A percentile compares a stretch with the other conserved stretches of the same genome.
phyloP scores from a whole-genome alignment of 2,888 invertebrate genomes.

The Sepioteuthis lessoniana region DNA sequence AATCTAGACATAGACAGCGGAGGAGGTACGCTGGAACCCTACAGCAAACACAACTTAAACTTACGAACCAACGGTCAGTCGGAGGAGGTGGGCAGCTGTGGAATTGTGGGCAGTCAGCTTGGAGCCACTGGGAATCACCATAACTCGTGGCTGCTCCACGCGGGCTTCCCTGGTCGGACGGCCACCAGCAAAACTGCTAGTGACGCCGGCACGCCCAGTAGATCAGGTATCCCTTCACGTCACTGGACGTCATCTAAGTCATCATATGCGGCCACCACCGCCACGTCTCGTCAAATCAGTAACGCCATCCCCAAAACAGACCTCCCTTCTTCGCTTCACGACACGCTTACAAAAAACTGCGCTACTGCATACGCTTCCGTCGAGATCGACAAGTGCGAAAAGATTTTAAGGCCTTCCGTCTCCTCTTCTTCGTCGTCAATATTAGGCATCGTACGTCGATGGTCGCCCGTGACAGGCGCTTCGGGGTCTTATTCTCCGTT shows the following conservation, averaged over 20 bases:
- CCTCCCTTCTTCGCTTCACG: background rate
- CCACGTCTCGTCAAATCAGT: background rate
- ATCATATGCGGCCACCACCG: background rate
- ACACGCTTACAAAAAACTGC: background rate
- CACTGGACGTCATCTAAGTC: conserved; percentile 13
- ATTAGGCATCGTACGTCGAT: background rate
- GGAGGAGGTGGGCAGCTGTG: conserved; percentile 53
- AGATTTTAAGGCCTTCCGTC: background rate
- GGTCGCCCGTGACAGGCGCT: background rate
- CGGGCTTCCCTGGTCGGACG: background rate
- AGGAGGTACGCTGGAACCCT: conserved; percentile 62
- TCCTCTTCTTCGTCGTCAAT: background rate
- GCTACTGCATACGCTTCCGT: background rate
- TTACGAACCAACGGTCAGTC: conserved; percentile 66
- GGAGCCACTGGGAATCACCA: conserved; percentile 24
- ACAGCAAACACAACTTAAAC: conserved; percentile 67
- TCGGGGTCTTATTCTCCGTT: background rate
- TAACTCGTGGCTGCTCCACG: background rate
- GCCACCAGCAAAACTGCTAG: conserved; percentile 65
- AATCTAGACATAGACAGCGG: conserved; percentile 67
- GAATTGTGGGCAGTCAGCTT: background rate
- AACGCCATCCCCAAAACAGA: background rate
- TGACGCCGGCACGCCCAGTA: conserved; percentile 65
- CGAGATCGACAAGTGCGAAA: background rate
- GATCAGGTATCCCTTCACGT: conserved; percentile 59